A percentile compares a stretch with the other conserved stretches of the same genome.
phyloP scores from a whole-genome alignment of 1,140 invertebrate species.

The Meloidogyne exigua region DNA sequence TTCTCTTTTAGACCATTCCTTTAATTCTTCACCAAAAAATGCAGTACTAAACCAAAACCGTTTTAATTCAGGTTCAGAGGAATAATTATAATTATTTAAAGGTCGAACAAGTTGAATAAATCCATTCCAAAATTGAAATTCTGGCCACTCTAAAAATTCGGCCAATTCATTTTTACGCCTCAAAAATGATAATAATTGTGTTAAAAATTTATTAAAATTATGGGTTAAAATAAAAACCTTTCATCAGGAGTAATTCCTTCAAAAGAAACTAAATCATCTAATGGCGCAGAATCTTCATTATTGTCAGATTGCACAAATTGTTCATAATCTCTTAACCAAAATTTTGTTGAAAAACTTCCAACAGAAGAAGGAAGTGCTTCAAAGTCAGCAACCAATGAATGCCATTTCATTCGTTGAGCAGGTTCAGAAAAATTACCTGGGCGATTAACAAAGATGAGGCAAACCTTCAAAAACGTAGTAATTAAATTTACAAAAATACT shows the following conservation, averaged over 20 bases:
- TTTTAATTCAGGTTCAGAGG: constrained; percentile 19
- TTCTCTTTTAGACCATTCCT: constrained; percentile 60
- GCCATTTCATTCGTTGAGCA: constrained; percentile 36
- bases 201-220: no score
- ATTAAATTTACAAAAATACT: background rate
- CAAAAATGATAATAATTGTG: constrained; percentile 17
- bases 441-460: constrained; percentile 60
- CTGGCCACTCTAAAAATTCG: constrained; percentile 60
- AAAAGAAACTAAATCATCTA: constrained; percentile 45
- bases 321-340: constrained; percentile 61
- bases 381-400: constrained; percentile 53
- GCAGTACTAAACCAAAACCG: constrained; percentile 62
- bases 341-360: constrained; percentile 60
- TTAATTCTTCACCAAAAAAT: constrained; percentile 52
- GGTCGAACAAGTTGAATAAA: constrained; percentile 41
- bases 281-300: constrained; percentile 46
- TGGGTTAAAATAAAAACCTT: background rate
- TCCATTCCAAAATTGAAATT: constrained; percentile 63
- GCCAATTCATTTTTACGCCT: constrained; percentile 48
- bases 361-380: constrained; percentile 54
- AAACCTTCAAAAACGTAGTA: constrained; percentile 17
- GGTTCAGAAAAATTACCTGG: constrained; percentile 55
- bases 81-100: background rate
- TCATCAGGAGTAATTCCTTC: constrained; percentile 30
- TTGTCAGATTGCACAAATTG: constrained; percentile 50